These are phyloP conservation scores for Helleia helle DNA, from an alignment of 2,888 invertebrate genomes.

Conservation along the genomic window DNA sequence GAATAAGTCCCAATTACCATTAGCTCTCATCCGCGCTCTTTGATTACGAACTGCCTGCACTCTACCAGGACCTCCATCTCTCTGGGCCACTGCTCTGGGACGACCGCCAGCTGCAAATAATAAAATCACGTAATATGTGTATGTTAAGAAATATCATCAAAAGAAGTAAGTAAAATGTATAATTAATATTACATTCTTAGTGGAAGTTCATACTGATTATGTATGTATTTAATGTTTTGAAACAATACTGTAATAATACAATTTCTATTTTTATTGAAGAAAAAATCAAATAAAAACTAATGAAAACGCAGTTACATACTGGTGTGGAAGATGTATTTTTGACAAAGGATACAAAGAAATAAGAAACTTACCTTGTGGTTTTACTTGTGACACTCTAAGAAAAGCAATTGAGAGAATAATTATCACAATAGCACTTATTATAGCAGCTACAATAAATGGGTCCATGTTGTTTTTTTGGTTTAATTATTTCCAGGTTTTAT, in stretches of 20 bases:
- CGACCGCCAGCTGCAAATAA: constrained; percentile 38
- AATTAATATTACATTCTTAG: background rate
- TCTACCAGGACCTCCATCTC: constrained; percentile 77
- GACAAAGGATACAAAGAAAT: background rate
- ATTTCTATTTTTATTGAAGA: too few relatives aligned
- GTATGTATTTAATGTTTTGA: too few relatives aligned
- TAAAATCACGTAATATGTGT: background rate
- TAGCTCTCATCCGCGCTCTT: constrained; percentile 77
- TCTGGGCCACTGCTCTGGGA: constrained; percentile 48
- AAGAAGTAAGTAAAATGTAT: background rate
- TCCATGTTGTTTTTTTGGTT: constrained; percentile 36
- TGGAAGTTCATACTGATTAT: too few relatives aligned
- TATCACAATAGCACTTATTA: constrained; percentile 54
- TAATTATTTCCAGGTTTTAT: too few relatives aligned
- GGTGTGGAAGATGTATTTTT: background rate
- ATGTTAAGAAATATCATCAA: background rate
- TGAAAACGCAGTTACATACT: too few relatives aligned
- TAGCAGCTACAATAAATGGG: constrained; percentile 58
- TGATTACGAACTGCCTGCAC: constrained; percentile 83
- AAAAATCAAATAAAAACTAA: too few relatives aligned
- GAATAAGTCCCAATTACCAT: too few relatives aligned
- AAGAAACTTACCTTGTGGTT: constrained; percentile 39
- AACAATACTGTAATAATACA: too few relatives aligned
- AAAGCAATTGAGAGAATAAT: constrained; percentile 46
- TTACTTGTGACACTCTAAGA: constrained; percentile 41